Percentiles rank a stretch among this genome's conserved stretches.
These are phyloP conservation scores for Esox masquinongy DNA, from an alignment of 2,797 vertebrate species.

Conservation along the genomic window DNA sequence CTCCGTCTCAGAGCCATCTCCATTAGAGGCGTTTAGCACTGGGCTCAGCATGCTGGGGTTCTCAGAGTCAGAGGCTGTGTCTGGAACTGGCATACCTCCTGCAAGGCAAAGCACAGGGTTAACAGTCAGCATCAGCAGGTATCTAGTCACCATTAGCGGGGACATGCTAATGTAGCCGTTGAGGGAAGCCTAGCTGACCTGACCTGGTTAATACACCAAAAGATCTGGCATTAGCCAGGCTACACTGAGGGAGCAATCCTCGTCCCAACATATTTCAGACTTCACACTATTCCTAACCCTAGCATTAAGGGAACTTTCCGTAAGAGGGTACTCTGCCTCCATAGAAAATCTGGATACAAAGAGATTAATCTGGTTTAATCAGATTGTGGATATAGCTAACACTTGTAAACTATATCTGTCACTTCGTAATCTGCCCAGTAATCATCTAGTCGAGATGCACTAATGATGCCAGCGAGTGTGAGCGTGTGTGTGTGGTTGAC, in stretches of 20 bases:
- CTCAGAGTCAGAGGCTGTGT: conserved; percentile 88
- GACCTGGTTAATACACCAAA: no score
- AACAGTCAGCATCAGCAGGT: not conserved
- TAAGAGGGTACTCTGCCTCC: conserved; percentile 3
- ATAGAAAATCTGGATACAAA: not conserved
- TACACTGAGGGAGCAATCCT: no score
- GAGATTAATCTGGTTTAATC: not conserved
- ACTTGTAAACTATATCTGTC: not conserved
- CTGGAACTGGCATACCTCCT: conserved; percentile 96
- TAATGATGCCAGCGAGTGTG: not conserved
- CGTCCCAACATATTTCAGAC: not conserved
- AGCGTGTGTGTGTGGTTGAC: conserved; percentile 11
- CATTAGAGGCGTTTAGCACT: conserved; percentile 91
- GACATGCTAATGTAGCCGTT: not conserved
- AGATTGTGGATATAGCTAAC: not conserved
- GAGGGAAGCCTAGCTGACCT: no score
- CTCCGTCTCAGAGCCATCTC: conserved; percentile 95
- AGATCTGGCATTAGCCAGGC: no score
- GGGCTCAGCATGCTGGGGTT: conserved; percentile 93
- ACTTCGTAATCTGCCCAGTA: not conserved
- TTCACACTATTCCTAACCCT: not conserved
- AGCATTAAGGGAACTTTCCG: not conserved
- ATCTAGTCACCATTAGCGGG: no score
- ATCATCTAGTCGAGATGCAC: not conserved
- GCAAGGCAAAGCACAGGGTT: conserved; percentile 28